Base-by-base conservation (phyloP, 2,888 invertebrate species). In the Craniophora ligustri region DNA sequence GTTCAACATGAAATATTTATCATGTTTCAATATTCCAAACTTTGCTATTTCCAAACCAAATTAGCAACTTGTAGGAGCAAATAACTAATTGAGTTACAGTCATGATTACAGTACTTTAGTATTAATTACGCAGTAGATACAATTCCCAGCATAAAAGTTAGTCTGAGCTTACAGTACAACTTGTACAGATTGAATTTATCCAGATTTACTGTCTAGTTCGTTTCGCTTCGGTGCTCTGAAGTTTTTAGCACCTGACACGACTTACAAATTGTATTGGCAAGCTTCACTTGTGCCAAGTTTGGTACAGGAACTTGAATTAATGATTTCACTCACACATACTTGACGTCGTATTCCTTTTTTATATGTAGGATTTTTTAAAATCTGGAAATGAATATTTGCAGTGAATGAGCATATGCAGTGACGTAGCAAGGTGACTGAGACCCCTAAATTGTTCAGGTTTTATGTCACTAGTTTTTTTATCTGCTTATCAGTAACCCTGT, bases 201-300 rank as follows among this genome's bases (percentile, higher is more conserved):
- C 79, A 83, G 86, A 86, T 86, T 87, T 81, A 84, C 82, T 80
- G 81, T 81, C 82, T 83, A 76, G 79, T 84, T 79, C 82, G 81
- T 78, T 82, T 78, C 78, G 76, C 74, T 77, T 62, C 77, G 67
- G 76, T 63, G 41, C 49, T 58, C 49, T 6, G 74, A 80, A 87
- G 83, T 86, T 87, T 87, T 88, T 86, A 85, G 84, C 87, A 91
- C 89, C 91, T 91, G 90, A 89, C 87, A 73, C 78, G 88, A 88
- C 86, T 89, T 84, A 85, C 82, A 86, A 88, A 85, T 83, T 84
- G 83, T 85, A 84, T 82, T 82, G 84, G 82, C 84, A 76, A 82
- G 81, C 76, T 79, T 60, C 72, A 73, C 53, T 67, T 67, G 76
- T 73, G 75, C 78, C 68, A 79, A 76, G 66, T 68, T 56, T 49